phyloP scores from a whole-genome alignment of 2,113 vertebrate species.

The Orycteropus afer region DNA sequence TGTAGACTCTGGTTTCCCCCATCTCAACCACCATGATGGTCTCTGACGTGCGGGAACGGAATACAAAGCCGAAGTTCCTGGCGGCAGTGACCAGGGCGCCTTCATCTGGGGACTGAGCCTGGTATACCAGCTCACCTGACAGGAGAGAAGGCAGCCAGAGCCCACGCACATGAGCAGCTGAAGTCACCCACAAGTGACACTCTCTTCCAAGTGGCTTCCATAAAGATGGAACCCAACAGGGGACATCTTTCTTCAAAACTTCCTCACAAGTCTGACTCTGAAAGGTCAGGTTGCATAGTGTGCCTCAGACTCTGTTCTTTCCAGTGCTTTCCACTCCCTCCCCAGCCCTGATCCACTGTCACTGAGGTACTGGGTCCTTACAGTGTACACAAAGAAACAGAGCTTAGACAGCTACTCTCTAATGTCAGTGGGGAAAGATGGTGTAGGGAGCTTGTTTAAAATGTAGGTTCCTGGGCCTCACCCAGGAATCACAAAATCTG shows the following conservation, averaged over 20 bases:
- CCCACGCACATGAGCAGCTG: neutral
- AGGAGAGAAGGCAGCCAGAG: neutral
- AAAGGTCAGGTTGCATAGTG: neutral
- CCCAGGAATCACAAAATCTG: constrained; percentile 22
- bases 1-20: constrained; percentile 88
- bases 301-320: neutral
- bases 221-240: neutral
- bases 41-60: constrained; percentile 92
- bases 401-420: neutral
- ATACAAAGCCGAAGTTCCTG: constrained; percentile 96
- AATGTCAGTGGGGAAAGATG: neutral
- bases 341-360: neutral
- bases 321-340: constrained; percentile 35
- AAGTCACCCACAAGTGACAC: constrained; percentile 7
- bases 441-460: neutral
- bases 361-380: neutral
- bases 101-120: constrained; percentile 98
- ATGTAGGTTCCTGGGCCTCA: neutral
- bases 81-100: constrained; percentile 96
- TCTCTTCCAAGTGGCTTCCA: constrained; percentile 1
- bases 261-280: neutral
- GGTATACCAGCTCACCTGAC: constrained; percentile 92
- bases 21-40: constrained; percentile 92
- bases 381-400: neutral
- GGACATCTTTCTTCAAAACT: constrained; percentile 45